Conservation (phyloP, 92 coral and sea anemone species). For the Porites divaricata region DNA sequence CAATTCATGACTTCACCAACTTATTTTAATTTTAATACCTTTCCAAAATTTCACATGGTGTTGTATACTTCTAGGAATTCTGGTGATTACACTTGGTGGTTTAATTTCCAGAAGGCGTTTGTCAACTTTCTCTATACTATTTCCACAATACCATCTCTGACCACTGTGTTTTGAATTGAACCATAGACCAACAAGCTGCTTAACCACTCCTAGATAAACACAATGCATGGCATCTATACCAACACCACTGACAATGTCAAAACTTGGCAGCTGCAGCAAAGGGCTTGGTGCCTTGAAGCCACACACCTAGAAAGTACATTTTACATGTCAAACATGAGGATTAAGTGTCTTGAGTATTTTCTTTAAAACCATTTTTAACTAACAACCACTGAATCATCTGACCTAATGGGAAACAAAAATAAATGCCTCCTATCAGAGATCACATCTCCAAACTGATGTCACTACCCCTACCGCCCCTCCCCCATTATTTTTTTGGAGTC, state of each 20-base stretch:
- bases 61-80: constrained; percentile 55
- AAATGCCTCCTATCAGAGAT: too few species aligned
- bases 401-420: too few species aligned
- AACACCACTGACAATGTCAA: constrained; percentile 48
- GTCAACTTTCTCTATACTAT: constrained; percentile 39
- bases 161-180: constrained; percentile 45
- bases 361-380: neutral
- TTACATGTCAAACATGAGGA: neutral
- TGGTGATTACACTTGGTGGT: constrained; percentile 57
- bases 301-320: constrained; percentile 36
- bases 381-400: neutral
- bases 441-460: too few species aligned
- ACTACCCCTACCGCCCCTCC: too few species aligned
- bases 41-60: constrained; percentile 63
- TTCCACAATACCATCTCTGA: constrained; percentile 64
- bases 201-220: constrained; percentile 65
- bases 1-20: too few species aligned
- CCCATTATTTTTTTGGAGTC: too few species aligned
- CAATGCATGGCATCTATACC: constrained; percentile 65
- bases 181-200: constrained; percentile 61
- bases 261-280: constrained; percentile 43
- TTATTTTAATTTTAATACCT: constrained; percentile 12
- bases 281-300: constrained; percentile 61
- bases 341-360: neutral
- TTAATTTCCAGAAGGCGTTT: constrained; percentile 56